phyloP scores from a whole-genome alignment of 2,888 invertebrate genomes.

The Agonopterix heracliana region DNA sequence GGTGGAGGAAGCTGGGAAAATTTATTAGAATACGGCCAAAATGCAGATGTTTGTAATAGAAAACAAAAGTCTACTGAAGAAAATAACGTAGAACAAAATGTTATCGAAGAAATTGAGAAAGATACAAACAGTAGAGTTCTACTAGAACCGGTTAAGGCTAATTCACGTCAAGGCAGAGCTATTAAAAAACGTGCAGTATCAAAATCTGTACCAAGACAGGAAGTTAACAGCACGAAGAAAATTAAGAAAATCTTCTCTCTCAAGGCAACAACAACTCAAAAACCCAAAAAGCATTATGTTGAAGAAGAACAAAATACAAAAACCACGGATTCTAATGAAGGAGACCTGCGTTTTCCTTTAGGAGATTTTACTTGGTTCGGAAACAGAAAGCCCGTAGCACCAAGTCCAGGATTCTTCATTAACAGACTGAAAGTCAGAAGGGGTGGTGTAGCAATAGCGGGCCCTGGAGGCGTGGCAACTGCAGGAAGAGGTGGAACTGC shows the following conservation, averaged over 20 bases:
- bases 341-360: constrained; percentile 42
- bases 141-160: constrained; percentile 15
- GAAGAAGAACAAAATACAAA: constrained; percentile 32
- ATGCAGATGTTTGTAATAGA: constrained; percentile 67
- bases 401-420: constrained; percentile 80
- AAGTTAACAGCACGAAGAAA: constrained; percentile 29
- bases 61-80: constrained; percentile 39
- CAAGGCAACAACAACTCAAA: constrained; percentile 31
- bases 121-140: constrained; percentile 11
- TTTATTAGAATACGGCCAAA: constrained; percentile 77
- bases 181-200: constrained; percentile 49
- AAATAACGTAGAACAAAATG: constrained; percentile 7
- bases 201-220: constrained; percentile 29
- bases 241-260: constrained; percentile 37
- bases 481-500: constrained; percentile 88
- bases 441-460: constrained; percentile 88
- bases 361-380: constrained; percentile 42
- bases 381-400: constrained; percentile 44
- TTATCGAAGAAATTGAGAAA: constrained; percentile 11
- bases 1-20: constrained; percentile 70
- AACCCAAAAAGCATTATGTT: constrained; percentile 32
- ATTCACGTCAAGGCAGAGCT: constrained; percentile 40
- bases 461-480: constrained; percentile 88
- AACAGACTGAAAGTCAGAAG: constrained; percentile 81
- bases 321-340: constrained; percentile 32